A percentile compares a stretch with the other conserved stretches of the same genome.
These are phyloP conservation scores for Peromyscus maniculatus DNA, from an alignment of 2,113 vertebrate species.

Conservation along the genomic window DNA sequence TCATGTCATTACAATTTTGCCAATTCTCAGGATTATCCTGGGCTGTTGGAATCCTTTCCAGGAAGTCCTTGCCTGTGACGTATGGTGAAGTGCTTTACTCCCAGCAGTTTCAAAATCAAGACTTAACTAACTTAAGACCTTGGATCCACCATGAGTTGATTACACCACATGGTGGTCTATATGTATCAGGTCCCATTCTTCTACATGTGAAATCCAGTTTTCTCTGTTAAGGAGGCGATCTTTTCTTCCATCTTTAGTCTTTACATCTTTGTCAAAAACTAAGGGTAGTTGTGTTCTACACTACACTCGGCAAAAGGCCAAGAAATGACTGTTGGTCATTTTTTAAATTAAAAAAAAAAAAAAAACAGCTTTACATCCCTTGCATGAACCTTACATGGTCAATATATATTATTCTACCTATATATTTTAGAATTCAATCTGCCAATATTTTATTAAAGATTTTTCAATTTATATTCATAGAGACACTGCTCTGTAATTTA, in stretches of 20 bases:
- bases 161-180: neutral
- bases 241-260: neutral
- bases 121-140: neutral
- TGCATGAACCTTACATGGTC: neutral
- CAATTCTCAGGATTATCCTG: neutral
- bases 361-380: conserved; percentile 35
- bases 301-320: neutral
- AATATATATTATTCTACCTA: conserved; percentile 18
- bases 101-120: neutral
- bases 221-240: neutral
- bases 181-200: neutral
- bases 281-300: neutral
- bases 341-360: neutral
- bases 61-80: neutral
- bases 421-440: conserved; percentile 12
- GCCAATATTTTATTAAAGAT: conserved; percentile 20
- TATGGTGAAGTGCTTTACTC: too few relatives aligned
- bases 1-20: too few relatives aligned
- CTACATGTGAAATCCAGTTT: neutral
- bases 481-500: neutral
- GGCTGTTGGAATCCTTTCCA: neutral
- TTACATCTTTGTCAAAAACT: neutral
- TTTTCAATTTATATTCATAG: conserved; percentile 4
- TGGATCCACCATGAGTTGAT: too few relatives aligned
- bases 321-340: neutral